Percentiles rank a stretch among this genome's conserved stretches.
These are phyloP conservation scores for Anabas testudineus DNA, from an alignment of 2,797 vertebrate species.

Conservation along the genomic window DNA sequence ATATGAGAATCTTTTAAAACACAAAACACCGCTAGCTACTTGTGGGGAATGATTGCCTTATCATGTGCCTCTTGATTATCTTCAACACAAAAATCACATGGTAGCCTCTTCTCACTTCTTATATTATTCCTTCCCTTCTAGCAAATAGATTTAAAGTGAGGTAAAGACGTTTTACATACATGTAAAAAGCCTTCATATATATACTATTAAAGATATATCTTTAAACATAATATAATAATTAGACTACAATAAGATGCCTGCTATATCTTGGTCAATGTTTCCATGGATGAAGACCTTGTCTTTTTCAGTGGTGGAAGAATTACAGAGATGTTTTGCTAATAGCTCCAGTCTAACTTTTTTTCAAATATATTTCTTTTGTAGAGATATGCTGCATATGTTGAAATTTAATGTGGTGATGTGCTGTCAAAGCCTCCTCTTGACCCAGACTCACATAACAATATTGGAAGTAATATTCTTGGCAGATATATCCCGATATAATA, in stretches of 20 bases:
- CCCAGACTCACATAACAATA: too few relatives aligned
- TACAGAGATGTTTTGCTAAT: not conserved
- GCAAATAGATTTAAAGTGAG: not conserved
- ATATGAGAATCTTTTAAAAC: constrained; percentile 64
- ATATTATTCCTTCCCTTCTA: not conserved
- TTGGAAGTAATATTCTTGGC: too few relatives aligned
- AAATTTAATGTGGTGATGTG: too few relatives aligned
- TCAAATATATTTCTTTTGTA: too few relatives aligned
- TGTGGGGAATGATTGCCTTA: constrained; percentile 36
- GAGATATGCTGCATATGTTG: too few relatives aligned
- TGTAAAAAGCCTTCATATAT: too few relatives aligned
- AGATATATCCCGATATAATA: too few relatives aligned
- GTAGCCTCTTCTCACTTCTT: not conserved
- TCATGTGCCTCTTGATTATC: constrained; percentile 55
- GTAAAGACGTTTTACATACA: not conserved
- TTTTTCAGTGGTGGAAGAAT: not conserved
- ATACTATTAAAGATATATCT: too few relatives aligned
- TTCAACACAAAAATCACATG: constrained; percentile 41
- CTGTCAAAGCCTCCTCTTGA: too few relatives aligned
- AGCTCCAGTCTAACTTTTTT: too few relatives aligned
- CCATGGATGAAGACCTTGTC: not conserved
- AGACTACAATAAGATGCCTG: not conserved
- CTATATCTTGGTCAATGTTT: not conserved
- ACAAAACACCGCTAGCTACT: constrained; percentile 48
- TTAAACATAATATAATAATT: too few relatives aligned